Evolutionary conservation across 2,113 vertebrate species (phyloP), one percentile per base, ranked within the genome.

Genomic region (Rhea americana): DNA sequence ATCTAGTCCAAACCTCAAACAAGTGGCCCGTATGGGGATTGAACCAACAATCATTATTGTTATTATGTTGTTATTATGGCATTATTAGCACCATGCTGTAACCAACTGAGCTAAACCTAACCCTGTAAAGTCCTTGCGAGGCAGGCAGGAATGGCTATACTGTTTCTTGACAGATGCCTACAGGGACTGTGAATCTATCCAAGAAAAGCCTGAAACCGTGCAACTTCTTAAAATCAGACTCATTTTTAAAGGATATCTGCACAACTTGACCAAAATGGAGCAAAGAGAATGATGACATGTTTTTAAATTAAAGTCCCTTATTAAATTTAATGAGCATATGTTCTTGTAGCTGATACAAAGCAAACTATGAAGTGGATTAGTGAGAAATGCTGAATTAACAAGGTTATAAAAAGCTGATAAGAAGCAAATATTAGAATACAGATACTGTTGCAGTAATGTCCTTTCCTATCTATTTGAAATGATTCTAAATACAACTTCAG

Each of bases 321-420:
- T 96, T 95, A 95, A 95, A 94, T 91, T 93, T 93, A 91, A 88
- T 95, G 89, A 96, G 74, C 72, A 5, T 89, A 83, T 89, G 91
- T 73, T 93, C 81, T 71, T 43, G 13, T 35, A n/a, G 86, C 59
- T 75, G 78, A 84, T 82, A 82, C 17, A 93, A 95, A 93, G 56
- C 75, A 93, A 77, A 76, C 48, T 76, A 77, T 74, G 61, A 59
- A 91, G 76, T 32, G 75, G 86, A 93, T 95, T 89, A 84, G 41
- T 1, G 5, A 70, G 85, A 62, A 87, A 83, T 71, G 66, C 94
- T 93, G 87, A 94, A 91, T 90, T 91, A 90, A 78, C 1, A 0
- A 70, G 45, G 28, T 53, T 84, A 59, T 72, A 88, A 82, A 62
- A 75, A 32, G 41, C 63, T 73, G 25, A 41, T 85, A 71, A n/a